phyloP scores from a whole-genome alignment of 2,113 vertebrate genomes.

The Nestor notabilis region DNA sequence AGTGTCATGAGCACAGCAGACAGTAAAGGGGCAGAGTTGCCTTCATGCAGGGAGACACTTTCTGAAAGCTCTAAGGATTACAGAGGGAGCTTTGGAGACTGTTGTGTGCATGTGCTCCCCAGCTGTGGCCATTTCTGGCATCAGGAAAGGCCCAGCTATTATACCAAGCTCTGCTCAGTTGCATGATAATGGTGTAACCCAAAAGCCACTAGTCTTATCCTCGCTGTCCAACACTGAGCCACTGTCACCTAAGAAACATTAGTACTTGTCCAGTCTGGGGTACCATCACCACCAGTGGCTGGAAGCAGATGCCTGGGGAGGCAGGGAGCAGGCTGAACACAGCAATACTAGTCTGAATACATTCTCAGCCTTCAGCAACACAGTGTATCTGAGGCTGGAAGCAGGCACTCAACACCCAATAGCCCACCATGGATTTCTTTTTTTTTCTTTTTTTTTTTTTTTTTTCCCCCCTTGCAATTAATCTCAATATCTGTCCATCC shows the following conservation, averaged over 20 bases:
- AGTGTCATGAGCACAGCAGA: neutral
- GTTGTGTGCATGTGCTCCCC: neutral
- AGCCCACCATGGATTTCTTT: neutral
- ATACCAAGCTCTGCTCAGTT: neutral
- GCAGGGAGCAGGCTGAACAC: neutral
- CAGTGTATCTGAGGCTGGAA: neutral
- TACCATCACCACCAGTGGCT: neutral
- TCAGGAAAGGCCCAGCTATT: neutral
- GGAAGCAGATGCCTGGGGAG: neutral
- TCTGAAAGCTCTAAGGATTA: neutral
- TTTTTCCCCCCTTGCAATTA: neutral
- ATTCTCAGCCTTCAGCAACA: neutral
- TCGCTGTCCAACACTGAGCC: neutral
- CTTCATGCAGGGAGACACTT: neutral
- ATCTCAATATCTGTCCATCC: neutral
- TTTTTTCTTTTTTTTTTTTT: neutral
- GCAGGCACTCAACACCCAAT: neutral
- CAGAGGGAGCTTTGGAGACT: neutral
- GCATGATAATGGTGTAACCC: neutral
- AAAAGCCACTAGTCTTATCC: neutral
- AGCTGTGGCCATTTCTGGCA: neutral
- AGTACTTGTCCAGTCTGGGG: neutral
- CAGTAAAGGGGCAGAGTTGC: neutral
- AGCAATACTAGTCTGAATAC: neutral
- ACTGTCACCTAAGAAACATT: neutral